Percentiles rank a stretch among this genome's conserved stretches.
These are phyloP conservation scores for Calcarius lapponicus DNA, from an alignment of 2,797 vertebrate genomes.

Conservation along the genomic window DNA sequence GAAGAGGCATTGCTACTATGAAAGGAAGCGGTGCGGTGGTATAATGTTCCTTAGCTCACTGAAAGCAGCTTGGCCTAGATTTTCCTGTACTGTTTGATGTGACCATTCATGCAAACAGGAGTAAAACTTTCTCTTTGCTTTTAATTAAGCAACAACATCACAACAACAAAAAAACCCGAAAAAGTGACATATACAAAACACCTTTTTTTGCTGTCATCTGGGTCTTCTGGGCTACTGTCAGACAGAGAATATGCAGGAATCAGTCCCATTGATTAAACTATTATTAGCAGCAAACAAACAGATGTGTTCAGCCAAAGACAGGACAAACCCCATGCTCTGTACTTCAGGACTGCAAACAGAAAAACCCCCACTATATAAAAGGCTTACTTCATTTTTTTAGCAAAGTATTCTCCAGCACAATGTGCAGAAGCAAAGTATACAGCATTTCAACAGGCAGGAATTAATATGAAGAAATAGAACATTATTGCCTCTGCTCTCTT, in stretches of 20 bases:
- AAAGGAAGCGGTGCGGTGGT: neutral
- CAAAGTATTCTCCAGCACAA: neutral
- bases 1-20: neutral
- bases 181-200: neutral
- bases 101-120: conserved; percentile 65
- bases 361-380: neutral
- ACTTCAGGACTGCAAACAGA: neutral
- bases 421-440: neutral
- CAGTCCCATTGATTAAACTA: conserved; percentile 41
- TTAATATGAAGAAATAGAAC: neutral
- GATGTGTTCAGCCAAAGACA: neutral
- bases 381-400: neutral
- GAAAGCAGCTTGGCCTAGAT: conserved; percentile 68
- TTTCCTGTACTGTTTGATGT: conserved; percentile 50
- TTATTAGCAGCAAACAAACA: conserved; percentile 39
- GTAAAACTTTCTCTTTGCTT: conserved; percentile 49
- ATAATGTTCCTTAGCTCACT: conserved; percentile 35
- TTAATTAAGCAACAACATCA: conserved; percentile 27
- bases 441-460: neutral
- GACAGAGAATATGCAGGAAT: neutral
- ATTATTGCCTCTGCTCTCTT: neutral
- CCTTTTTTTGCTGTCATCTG: neutral
- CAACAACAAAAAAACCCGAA: neutral
- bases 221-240: neutral
- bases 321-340: neutral